phyloP scores from a whole-genome alignment of 2,888 invertebrate species.

The Euspilapteryx auroguttella region DNA sequence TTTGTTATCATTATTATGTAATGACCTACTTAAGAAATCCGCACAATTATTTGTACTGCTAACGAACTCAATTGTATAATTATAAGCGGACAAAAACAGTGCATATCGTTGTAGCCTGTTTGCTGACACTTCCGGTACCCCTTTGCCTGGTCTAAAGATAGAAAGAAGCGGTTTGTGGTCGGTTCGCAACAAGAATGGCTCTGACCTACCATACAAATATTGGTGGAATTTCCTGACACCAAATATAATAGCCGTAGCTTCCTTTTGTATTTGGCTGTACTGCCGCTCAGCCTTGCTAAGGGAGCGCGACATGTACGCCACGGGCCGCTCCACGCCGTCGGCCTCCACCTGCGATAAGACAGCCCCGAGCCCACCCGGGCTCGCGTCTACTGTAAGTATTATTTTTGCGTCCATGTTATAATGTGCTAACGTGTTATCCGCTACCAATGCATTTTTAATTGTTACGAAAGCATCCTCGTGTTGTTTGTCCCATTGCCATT shows the following conservation, averaged over 20 bases:
- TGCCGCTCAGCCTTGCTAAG: conserved; percentile 1
- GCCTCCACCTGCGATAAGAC: conserved; percentile 3
- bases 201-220: conserved; percentile 3
- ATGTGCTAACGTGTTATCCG: too few relatives aligned
- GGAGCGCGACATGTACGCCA: background rate
- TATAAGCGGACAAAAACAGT: background rate
- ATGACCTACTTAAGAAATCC: too few relatives aligned
- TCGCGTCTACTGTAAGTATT: too few relatives aligned
- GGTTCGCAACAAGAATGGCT: conserved; percentile 3
- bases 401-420: too few relatives aligned
- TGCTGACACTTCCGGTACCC: conserved; percentile 1
- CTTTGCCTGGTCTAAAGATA: background rate
- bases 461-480: too few relatives aligned
- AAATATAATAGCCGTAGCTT: conserved; percentile 3
- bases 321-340: too few relatives aligned
- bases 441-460: too few relatives aligned
- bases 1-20: too few relatives aligned
- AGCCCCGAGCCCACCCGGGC: too few relatives aligned
- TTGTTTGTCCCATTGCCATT: too few relatives aligned
- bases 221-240: conserved; percentile 2
- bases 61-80: too few relatives aligned
- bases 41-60: too few relatives aligned
- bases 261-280: conserved; percentile 4
- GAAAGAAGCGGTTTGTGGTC: conserved; percentile 5
- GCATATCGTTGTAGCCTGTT: conserved; percentile 3